These are phyloP conservation scores for Hyles vespertilio DNA, from an alignment of 1,140 invertebrate species.

Conservation along the genomic window DNA sequence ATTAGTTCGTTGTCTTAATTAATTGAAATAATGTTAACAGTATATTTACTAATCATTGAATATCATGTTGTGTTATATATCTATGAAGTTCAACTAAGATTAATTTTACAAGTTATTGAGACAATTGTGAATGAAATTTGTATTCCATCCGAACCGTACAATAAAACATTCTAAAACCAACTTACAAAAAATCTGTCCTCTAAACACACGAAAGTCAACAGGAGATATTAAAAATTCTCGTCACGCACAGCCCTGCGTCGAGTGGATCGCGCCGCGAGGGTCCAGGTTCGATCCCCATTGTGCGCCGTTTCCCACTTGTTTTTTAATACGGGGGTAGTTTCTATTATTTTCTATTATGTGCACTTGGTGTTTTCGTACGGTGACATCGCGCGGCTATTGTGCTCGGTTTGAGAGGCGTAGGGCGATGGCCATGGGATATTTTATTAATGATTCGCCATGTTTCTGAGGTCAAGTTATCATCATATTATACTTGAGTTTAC, in stretches of 20 bases:
- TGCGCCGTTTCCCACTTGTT: slow-evolving; percentile 58
- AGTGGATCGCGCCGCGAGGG: slow-evolving; percentile 40
- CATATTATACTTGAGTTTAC: no score
- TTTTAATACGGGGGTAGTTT: slow-evolving; percentile 70
- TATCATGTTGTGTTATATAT: no score
- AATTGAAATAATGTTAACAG: no score
- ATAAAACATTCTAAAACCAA: no score
- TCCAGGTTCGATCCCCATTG: slow-evolving; percentile 63
- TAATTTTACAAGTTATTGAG: no score
- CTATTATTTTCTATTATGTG: slow-evolving; percentile 59
- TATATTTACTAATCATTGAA: no score
- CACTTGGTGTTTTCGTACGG: slow-evolving; percentile 53
- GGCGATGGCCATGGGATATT: slow-evolving; percentile 20
- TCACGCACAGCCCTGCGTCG: slow-evolving; percentile 58
- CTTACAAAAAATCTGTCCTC: slow-evolving; percentile 1
- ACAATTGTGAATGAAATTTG: no score
- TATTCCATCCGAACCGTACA: no score
- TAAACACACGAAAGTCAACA: slow-evolving; percentile 24
- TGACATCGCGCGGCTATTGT: slow-evolving; percentile 51
- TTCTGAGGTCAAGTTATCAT: slow-evolving; percentile 6
- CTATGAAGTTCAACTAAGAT: no score
- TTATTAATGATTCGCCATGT: slow-evolving; percentile 11
- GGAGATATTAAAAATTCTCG: slow-evolving; percentile 42
- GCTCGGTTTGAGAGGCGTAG: slow-evolving; percentile 24
- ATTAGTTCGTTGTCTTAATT: no score